phyloP scores from a whole-genome alignment of 2,113 vertebrate species.

The Turnix velox region DNA sequence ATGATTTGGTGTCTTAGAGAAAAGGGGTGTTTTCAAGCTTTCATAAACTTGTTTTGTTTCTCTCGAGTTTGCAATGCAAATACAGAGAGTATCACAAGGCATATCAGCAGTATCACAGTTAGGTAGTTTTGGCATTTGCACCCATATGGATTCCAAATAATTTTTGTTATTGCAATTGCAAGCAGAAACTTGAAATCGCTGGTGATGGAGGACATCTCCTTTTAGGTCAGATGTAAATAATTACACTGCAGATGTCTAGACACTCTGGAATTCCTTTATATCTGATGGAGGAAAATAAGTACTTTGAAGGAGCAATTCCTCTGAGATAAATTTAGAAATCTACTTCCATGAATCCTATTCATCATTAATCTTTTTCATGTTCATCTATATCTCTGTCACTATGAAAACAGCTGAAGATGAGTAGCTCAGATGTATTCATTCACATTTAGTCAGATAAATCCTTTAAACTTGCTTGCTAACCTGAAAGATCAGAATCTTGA shows the following conservation, averaged over 20 bases:
- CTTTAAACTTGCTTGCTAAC: background rate
- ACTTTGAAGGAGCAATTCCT: background rate
- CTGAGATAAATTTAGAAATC: background rate
- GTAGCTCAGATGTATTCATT: background rate
- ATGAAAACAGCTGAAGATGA: background rate
- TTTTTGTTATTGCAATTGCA: background rate
- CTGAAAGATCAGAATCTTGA: background rate
- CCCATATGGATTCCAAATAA: background rate
- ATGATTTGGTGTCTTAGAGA: background rate
- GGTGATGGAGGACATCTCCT: background rate
- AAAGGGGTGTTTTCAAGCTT: background rate
- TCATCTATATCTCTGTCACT: background rate
- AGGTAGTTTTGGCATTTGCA: background rate
- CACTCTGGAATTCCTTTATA: background rate
- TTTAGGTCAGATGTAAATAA: background rate
- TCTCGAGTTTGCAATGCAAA: background rate
- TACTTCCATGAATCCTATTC: background rate
- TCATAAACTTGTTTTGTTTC: background rate
- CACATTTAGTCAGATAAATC: background rate
- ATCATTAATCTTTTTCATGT: background rate
- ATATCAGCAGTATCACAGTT: background rate
- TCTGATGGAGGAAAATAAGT: background rate
- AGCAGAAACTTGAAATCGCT: background rate
- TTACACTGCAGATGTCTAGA: background rate
- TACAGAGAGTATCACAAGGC: background rate